Conservation (phyloP, 2,888 invertebrate species). For the Chaetogeoica ovagalla region DNA sequence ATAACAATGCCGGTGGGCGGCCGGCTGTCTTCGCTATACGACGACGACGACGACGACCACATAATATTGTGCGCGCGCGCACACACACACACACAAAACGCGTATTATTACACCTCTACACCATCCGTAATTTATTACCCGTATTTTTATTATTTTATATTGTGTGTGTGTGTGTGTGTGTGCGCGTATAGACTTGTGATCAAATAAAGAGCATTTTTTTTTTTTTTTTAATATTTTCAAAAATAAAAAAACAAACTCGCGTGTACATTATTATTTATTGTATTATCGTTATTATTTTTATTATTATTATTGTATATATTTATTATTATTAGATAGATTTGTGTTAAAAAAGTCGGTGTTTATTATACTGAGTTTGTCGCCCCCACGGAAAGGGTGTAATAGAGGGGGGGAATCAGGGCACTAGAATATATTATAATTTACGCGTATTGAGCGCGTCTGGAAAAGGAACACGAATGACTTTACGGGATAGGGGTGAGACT, state of each 20-base stretch:
- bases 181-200: neutral
- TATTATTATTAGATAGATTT: neutral
- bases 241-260: neutral
- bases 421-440: too few relatives aligned
- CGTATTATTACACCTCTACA: neutral
- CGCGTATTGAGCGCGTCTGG: too few relatives aligned
- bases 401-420: too few relatives aligned
- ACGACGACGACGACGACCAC: conserved; percentile 5
- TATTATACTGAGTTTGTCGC: too few relatives aligned
- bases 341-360: too few relatives aligned
- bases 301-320: conserved; percentile 2
- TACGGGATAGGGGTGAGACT: too few relatives aligned
- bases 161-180: too few relatives aligned
- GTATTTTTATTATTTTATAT: conserved; percentile 29
- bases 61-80: neutral
- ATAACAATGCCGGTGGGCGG: conserved; percentile 49
- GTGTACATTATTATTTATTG: conserved; percentile 16
- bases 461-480: too few relatives aligned
- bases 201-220: conserved; percentile 18
- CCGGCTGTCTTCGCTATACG: conserved; percentile 37
- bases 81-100: neutral
- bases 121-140: conserved; percentile 50
- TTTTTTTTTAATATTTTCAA: neutral
- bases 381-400: too few relatives aligned
- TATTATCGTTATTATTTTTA: conserved; percentile 9